Percentiles rank a stretch among this genome's conserved stretches.
phyloP scores from a whole-genome alignment of 1,140 invertebrate genomes.

The Drosophila tristis region DNA sequence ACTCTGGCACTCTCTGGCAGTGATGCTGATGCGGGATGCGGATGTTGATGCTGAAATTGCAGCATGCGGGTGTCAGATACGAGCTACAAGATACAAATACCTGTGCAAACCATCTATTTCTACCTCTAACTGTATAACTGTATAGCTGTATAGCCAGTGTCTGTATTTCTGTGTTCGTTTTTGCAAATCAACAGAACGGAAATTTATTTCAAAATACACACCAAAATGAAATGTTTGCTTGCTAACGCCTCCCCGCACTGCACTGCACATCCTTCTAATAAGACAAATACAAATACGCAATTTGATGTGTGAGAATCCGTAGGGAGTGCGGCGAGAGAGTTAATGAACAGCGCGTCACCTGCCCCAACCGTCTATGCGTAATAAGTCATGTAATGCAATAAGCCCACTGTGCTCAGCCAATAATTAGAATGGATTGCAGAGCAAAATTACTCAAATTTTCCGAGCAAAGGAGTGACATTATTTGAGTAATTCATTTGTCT shows the following conservation, averaged over 20 bases:
- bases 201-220: constrained; percentile 78
- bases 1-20: too few relatives aligned
- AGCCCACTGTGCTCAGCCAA: constrained; percentile 15
- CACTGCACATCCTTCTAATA: constrained; percentile 59
- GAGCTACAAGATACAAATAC: constrained; percentile 49
- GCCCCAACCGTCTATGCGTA: constrained; percentile 19
- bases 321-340: constrained; percentile 2
- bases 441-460: too few relatives aligned
- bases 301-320: neutral
- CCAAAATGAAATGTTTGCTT: constrained; percentile 50
- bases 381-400: constrained; percentile 42
- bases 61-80: constrained; percentile 67
- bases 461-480: too few relatives aligned
- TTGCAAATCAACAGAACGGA: constrained; percentile 73
- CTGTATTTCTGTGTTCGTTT: constrained; percentile 26
- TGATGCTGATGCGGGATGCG: too few relatives aligned
- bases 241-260: constrained; percentile 6
- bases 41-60: constrained; percentile 33
- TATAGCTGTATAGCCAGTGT: neutral
- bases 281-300: constrained; percentile 42
- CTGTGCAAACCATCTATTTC: too few relatives aligned
- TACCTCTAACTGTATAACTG: neutral
- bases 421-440: constrained; percentile 10
- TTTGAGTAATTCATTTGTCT: too few relatives aligned
- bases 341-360: constrained; percentile 44